These are phyloP conservation scores for Endomychus coccineus DNA, from an alignment of 2,888 invertebrate genomes.

Conservation along the genomic window DNA sequence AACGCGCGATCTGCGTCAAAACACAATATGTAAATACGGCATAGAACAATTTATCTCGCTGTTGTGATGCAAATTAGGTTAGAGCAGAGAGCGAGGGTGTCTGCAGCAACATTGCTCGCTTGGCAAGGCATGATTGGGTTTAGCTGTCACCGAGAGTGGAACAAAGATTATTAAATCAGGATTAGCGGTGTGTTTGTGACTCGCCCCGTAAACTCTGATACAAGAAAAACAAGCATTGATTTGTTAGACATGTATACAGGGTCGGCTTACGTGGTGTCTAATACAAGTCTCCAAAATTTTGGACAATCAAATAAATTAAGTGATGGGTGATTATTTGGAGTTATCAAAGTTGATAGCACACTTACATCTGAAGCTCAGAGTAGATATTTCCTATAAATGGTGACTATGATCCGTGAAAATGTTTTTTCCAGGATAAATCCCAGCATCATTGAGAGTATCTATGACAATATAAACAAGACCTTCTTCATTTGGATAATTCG, in stretches of 20 bases:
- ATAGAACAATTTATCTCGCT: slow-evolving; percentile 37
- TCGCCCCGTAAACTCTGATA: slow-evolving; percentile 29
- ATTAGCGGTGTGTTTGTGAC: slow-evolving; percentile 43
- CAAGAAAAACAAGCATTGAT: slow-evolving; percentile 40
- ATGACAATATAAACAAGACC: too few relatives aligned
- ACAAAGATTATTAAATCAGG: slow-evolving; percentile 45
- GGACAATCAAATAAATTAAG: too few relatives aligned
- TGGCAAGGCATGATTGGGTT: slow-evolving; percentile 54
- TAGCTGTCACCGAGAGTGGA: slow-evolving; percentile 38
- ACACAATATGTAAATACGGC: slow-evolving; percentile 36
- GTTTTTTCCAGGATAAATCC: too few relatives aligned
- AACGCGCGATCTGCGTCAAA: slow-evolving; percentile 31
- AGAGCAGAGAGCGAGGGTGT: slow-evolving; percentile 33
- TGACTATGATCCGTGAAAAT: too few relatives aligned
- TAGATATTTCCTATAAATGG: too few relatives aligned
- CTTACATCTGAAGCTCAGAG: too few relatives aligned
- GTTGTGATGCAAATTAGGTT: slow-evolving; percentile 38
- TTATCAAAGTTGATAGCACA: too few relatives aligned
- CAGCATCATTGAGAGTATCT: too few relatives aligned
- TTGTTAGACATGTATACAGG: slow-evolving; percentile 34
- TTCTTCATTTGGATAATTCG: too few relatives aligned
- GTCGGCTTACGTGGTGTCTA: too few relatives aligned
- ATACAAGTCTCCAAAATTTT: too few relatives aligned
- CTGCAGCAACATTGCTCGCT: slow-evolving; percentile 47
- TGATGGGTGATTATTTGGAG: too few relatives aligned